These are phyloP conservation scores for Palythoa grandis DNA, from an alignment of 92 coral and sea anemone species.

Conservation along the genomic window DNA sequence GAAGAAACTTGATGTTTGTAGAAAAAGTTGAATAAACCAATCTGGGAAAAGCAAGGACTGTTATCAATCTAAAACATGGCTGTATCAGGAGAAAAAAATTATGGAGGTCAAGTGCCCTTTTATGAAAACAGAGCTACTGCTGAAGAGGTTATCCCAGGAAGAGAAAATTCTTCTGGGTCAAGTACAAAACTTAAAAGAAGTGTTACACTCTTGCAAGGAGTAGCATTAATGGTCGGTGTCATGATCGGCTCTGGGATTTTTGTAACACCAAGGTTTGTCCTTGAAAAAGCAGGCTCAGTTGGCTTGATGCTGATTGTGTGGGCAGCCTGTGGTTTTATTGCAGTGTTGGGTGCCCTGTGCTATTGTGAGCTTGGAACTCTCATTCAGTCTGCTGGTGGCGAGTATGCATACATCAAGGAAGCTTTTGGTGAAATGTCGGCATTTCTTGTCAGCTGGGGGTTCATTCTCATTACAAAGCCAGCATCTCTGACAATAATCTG, in stretches of 20 bases:
- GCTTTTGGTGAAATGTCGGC: conserved; percentile 77
- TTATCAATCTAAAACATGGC: not conserved
- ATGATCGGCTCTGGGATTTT: conserved; percentile 99
- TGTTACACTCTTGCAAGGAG: conserved; percentile 84
- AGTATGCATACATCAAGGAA: conserved; percentile 75
- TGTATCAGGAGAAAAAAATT: not conserved
- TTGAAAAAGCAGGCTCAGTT: conserved; percentile 86
- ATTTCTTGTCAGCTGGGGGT: conserved; percentile 87
- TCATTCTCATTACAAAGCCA: conserved; percentile 79
- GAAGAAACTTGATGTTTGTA: not conserved
- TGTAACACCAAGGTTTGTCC: conserved; percentile 88
- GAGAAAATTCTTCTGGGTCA: not conserved
- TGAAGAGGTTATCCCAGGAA: not conserved
- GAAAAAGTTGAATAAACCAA: not conserved
- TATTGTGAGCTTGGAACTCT: conserved; percentile 96
- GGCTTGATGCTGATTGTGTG: conserved; percentile 88
- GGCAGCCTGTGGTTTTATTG: conserved; percentile 87
- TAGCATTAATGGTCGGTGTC: conserved; percentile 88
- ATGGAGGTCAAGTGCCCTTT: not conserved
- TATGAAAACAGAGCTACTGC: not conserved
- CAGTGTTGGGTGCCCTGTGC: conserved; percentile 87
- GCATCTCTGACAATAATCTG: conserved; percentile 86
- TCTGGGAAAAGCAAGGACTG: not conserved
- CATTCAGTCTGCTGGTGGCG: conserved; percentile 93
- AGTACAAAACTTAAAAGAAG: conserved; percentile 52